Evolutionary conservation across 2,113 vertebrate species (phyloP).

Genomic region (Bucco capensis): DNA sequence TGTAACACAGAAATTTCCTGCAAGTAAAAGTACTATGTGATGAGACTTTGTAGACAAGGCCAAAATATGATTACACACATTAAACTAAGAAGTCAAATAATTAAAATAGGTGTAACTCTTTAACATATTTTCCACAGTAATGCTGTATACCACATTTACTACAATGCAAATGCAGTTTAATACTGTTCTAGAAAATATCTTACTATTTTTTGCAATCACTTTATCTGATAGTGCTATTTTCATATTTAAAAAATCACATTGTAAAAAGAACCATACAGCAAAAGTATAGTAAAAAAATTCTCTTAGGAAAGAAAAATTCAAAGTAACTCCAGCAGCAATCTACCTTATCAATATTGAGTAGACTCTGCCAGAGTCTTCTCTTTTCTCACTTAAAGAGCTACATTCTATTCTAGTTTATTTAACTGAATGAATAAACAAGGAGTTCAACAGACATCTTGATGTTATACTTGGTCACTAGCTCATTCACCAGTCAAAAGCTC

Average conservation of each 20-base stretch:
- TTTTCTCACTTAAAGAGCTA: background rate
- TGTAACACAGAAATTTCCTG: background rate
- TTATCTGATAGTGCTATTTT: background rate
- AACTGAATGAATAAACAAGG: background rate
- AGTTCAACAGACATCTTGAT: background rate
- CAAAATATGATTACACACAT: background rate
- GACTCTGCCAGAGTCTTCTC: background rate
- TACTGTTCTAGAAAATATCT: background rate
- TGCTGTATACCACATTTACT: background rate
- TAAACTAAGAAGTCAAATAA: background rate
- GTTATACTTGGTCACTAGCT: background rate
- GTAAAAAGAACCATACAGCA: background rate
- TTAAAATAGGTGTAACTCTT: background rate
- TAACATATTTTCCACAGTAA: background rate
- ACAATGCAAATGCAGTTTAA: background rate
- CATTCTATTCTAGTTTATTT: background rate
- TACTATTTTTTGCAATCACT: background rate
- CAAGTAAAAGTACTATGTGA: background rate
- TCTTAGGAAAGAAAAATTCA: background rate
- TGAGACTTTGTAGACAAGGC: background rate
- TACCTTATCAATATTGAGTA: background rate
- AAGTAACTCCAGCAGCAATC: background rate
- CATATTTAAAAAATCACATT: background rate
- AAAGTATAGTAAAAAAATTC: background rate
- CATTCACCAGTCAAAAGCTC: background rate